Base-by-base conservation (phyloP, 2,888 invertebrate species). In the Zootermopsis nevadensis region DNA sequence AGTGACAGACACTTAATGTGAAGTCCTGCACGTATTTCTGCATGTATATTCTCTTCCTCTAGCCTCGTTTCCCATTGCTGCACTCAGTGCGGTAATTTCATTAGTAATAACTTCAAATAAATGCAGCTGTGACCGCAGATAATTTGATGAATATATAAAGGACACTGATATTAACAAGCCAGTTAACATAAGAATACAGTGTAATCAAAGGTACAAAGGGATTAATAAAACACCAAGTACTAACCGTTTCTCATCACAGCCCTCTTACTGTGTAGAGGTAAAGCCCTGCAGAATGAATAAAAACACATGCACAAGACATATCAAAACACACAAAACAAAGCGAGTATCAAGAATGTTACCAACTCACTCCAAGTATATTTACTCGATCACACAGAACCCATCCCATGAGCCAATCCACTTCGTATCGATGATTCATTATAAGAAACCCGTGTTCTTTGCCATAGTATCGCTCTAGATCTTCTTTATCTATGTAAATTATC, bases 401-500 rank as follows among this genome's bases (percentile, higher is more conserved):
- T 31, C 98, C 97, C 90, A 96, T 94, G 0, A 99, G 91, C 98
- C 98, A 98, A 89, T 99, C 99, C 86, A 98, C 94, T 91, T 99
- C 98, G 89, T 97, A 98, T 67, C 95, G 94, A 88, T 99, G 98
- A 89, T 99, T 99, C 96, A 98, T 97, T 80, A 98, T 91, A 79
- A 97, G 93, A 87, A 97, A 93, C 19, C 95, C 95, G 91, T 98
- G 97, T 88, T 98, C 98, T 87, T 95, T 95, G 35, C 97, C 98
- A 89, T 92, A 94, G 89, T 93, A 95, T 87, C 95, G 94, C 8
- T 95, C 92, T 88, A 94, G 94, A 87, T 95, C 95, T 85, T 95
- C 93, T 87, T 93, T 94, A 87, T 97, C 95, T 86, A 95, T 93
- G 87, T 96, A 97, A 35, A 97, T 89, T 82, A 93, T 90, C 86